phyloP scores from a whole-genome alignment of 2,888 invertebrate species.

The Heliconius aoede region DNA sequence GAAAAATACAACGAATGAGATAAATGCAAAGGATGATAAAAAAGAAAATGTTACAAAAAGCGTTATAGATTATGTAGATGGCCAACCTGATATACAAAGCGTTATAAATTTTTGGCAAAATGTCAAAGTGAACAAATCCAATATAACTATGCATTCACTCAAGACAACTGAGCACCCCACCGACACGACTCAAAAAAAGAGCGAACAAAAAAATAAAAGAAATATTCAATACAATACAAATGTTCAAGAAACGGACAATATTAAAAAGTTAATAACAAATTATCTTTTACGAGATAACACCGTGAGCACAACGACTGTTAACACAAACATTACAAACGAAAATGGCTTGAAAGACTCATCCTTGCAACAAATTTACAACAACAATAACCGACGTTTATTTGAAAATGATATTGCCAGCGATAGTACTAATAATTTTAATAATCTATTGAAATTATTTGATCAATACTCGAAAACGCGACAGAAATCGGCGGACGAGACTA shows the following conservation, averaged over 20 bases:
- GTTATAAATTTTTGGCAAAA: slow-evolving; percentile 54
- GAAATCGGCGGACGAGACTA: neutral
- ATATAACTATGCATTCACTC: neutral
- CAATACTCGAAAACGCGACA: neutral
- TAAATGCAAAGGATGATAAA: slow-evolving; percentile 32
- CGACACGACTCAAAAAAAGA: slow-evolving; percentile 10
- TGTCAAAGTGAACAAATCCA: slow-evolving; percentile 26
- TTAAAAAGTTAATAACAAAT: slow-evolving; percentile 33
- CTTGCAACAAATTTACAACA: neutral
- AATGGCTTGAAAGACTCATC: slow-evolving; percentile 14
- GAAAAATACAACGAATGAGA: slow-evolving; percentile 26
- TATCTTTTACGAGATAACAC: slow-evolving; percentile 12
- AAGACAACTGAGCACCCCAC: neutral
- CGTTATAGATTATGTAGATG: slow-evolving; percentile 40
- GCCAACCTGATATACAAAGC: slow-evolving; percentile 51
- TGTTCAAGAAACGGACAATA: slow-evolving; percentile 26
- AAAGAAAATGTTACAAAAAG: slow-evolving; percentile 36
- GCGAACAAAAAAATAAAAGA: slow-evolving; percentile 37
- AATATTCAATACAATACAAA: slow-evolving; percentile 18
- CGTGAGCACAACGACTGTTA: slow-evolving; percentile 2
- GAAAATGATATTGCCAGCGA: neutral
- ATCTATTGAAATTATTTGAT: neutral
- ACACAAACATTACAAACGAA: slow-evolving; percentile 13
- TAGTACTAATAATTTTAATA: neutral
- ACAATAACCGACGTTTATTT: slow-evolving; percentile 3